Evolutionary conservation across 1,140 invertebrate species (phyloP), one percentile per base, ranked within the genome.

Genomic region (Holotrichia oblita): DNA sequence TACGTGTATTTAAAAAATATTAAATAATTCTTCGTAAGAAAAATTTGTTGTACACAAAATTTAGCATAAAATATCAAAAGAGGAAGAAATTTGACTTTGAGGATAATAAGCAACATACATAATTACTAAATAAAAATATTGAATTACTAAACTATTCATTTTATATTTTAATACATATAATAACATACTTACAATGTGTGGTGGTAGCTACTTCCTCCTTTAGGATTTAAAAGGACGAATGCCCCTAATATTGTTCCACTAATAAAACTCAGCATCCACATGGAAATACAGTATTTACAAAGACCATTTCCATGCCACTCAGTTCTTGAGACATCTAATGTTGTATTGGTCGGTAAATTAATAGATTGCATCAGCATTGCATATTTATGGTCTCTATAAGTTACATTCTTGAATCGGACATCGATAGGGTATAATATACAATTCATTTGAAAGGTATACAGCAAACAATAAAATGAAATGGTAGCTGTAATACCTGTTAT

Each of bases 131-230:
- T n/a, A n/a, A n/a, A n/a, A n/a, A n/a, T n/a, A n/a, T n/a, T n/a
- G n/a, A n/a, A n/a, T n/a, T n/a, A n/a, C n/a, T n/a, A n/a, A n/a
- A n/a, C n/a, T n/a, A n/a, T n/a, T n/a, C n/a, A n/a, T n/a, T n/a
- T n/a, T n/a, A n/a, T n/a, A n/a, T n/a, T n/a, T n/a, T n/a, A n/a
- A n/a, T n/a, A n/a, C n/a, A n/a, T n/a, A n/a, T n/a, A n/a, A n/a
- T n/a, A n/a, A n/a, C n/a, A n/a, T 64, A 64, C 61, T 64, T 22
- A 64, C 61, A 64, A 27, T 24, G 61, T 20, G 22, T 64, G 61
- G 17, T 14, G 61, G 22, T 64, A 6, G 17, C 61, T 20, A 20
- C 22, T 64, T 24, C 61, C 61, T 64, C 61, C 61, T 64, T 20
- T 64, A 20, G 61, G 61, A 27, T 64, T 64, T 17, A 64, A 22